Percentiles rank a stretch among this genome's conserved stretches.
Conservation (phyloP, 1,140 invertebrate species). For the Zaprionus ghesquierei region DNA sequence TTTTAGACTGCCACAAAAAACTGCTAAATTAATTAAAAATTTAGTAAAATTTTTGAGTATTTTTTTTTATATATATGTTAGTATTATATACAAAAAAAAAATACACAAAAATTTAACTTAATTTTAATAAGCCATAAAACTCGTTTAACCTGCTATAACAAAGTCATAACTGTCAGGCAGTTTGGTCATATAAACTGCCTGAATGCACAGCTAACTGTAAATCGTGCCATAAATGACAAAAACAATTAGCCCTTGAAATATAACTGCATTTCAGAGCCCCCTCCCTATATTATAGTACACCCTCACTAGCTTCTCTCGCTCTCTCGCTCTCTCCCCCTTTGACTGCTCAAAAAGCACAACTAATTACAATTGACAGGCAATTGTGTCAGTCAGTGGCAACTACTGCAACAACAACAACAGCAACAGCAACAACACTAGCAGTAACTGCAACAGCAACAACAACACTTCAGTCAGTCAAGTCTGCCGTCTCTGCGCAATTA, state of each 20-base stretch:
- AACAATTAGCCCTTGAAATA: background rate
- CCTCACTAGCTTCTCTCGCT: too few species aligned
- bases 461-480: constrained; percentile 27
- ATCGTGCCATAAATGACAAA: too few species aligned
- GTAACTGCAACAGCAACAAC: background rate
- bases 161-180: background rate
- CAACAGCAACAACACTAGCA: background rate
- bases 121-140: background rate
- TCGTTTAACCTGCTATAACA: background rate
- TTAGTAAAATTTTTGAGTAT: too few species aligned
- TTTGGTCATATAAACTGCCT: background rate
- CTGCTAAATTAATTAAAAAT: background rate
- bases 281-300: background rate
- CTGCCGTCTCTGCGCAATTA: constrained; percentile 51
- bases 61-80: too few species aligned
- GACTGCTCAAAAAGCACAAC: constrained; percentile 70
- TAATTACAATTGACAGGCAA: constrained; percentile 82
- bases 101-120: too few species aligned
- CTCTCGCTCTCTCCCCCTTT: background rate
- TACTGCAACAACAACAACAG: background rate
- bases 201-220: background rate
- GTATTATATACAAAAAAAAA: too few species aligned
- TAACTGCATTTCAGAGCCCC: constrained; percentile 40
- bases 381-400: constrained; percentile 53
- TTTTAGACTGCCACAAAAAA: background rate